Conservation (phyloP, 35 echinoderm and acorn worm genomes). For the Heliocidaris erythrogramma region DNA sequence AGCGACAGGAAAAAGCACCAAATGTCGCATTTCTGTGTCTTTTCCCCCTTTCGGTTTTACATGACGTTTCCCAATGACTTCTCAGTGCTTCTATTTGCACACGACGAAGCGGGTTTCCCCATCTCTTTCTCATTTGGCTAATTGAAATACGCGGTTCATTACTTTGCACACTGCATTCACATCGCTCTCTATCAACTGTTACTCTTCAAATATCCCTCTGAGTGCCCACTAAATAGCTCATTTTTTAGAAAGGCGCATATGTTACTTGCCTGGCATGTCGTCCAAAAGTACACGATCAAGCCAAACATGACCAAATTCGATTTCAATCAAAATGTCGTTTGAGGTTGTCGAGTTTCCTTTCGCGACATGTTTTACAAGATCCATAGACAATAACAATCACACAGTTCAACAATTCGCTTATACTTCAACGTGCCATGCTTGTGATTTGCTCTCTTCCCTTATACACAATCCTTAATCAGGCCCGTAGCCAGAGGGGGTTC, state of each 20-base stretch:
- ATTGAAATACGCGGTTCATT: slow-evolving; percentile 10
- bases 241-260: neutral
- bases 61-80: neutral
- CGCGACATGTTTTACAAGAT: neutral
- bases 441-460: neutral
- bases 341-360: neutral
- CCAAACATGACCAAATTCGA: neutral
- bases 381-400: neutral
- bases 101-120: neutral
- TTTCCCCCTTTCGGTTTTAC: neutral
- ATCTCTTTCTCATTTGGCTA: neutral
- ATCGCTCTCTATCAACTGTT: neutral
- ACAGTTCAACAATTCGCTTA: neutral
- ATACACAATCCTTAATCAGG: neutral
- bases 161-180: neutral
- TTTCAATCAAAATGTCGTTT: neutral
- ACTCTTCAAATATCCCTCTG: slow-evolving; percentile 16
- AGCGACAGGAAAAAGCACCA: neutral
- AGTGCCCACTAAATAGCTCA: neutral
- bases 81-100: neutral
- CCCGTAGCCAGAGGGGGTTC: too few relatives aligned
- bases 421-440: neutral
- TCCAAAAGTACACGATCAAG: neutral
- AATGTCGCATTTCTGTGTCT: neutral
- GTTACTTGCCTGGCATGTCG: neutral